Base-by-base conservation (phyloP, 2,797 vertebrate genomes). In the Staurois parvus region DNA sequence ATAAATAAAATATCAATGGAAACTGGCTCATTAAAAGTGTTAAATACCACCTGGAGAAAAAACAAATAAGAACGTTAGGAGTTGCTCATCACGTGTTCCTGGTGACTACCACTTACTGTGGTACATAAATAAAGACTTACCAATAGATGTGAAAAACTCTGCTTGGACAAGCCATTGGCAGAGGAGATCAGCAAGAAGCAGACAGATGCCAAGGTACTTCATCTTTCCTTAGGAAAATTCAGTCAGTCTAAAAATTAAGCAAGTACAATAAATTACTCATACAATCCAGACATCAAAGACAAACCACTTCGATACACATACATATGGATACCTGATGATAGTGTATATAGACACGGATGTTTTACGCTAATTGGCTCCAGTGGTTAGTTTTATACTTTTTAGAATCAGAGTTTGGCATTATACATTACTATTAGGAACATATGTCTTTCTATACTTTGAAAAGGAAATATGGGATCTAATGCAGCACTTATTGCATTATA, bases 101-200 rank as follows among this genome's bases (percentile, higher is more conserved):
- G 21, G 52, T 59, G 21, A 9, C 19, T 8, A n/a, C n/a, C n/a
- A n/a, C 52, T 12, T 59, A 24, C 19, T 24, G 21, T 24, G 19
- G n/a, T 64, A 62, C 0, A 26, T 24, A 29, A 45, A 15, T 24
- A 0, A 84, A 3, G 1, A 30, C 79, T 37, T 78, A 88, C 88
- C 88, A 56, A 87, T 88, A 21, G 88, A 88, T 17, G 88, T 88
- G 85, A 88, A 88, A 76, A 88, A 87, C 78, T 88, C 88, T 56
- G 85, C 83, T 24, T 76, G 62, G 7, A 79, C 84, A 52, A 34
- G 48, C 79, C 64, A 85, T 11, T 79, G 48, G 56, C 56, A 73
- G 13, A 76, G 80, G 5, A 86, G 37, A 68, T 40, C 74, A 15
- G 59, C n/a, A 19, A 87, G 32, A 56, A 88, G 40, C 42, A 87